Evolutionary conservation across 2,888 invertebrate species (phyloP), one percentile per base, ranked within the genome.

Genomic region (Halictus quadricinctus): DNA sequence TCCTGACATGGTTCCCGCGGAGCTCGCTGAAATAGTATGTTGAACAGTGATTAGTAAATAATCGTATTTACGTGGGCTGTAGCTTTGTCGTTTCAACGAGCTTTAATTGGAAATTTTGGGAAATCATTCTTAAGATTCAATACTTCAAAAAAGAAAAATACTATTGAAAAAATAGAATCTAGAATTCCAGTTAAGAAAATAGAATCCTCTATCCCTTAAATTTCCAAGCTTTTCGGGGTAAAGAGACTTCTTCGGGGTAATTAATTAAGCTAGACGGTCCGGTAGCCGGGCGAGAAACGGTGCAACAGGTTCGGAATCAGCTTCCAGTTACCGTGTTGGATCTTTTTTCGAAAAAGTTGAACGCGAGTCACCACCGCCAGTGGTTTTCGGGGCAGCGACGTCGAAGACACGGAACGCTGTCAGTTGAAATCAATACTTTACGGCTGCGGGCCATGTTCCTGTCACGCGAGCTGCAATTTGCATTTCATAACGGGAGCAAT

Each of bases 401-500:
- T 15, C 72, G 60, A 25, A 43, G 21, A 43, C 43, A 15, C 29
- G 70, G 21, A 58, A 58, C 21, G 48, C 25, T 7, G 43, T 13
- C 70, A 29, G n/a, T 15, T 75, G 82, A 75, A 82, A 79, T 79
- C 25, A 79, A 82, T 79, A 79, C 48, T 48, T 70, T 41, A 79
- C 36, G 46, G 74, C 58, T 69, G 78, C 54, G 73, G 21, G 46
- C 5, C 46, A 58, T 76, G 73, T 69, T 58, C 48, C 41, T 25
- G 72, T 78, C 78, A 29, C 13, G 29, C 66, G 69, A 54, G 15
- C 48, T 21, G n/a, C 36, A 7, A 50, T 70, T 69, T 6, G 15
- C 64, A 43, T 36, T 36, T 36, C 2, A 18, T 25, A 48, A 21
- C 48, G 18, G 18, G 36, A 36, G 36, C 36, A 29, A 8, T 8